Percentiles rank a stretch among this genome's conserved stretches.
Conservation (phyloP, 2,888 invertebrate species). For the Mythimna loreyi region DNA sequence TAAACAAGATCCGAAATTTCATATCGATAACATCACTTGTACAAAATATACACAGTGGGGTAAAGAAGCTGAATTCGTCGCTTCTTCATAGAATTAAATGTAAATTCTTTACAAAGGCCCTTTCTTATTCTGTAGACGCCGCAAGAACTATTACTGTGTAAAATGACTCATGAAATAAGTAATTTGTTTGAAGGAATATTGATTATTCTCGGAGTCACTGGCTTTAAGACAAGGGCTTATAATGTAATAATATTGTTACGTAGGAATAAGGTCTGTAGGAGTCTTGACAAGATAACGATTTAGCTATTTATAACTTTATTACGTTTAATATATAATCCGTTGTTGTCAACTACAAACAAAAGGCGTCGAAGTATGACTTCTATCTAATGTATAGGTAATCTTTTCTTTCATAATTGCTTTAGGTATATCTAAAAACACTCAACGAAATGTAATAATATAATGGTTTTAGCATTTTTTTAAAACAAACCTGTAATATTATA, state of each 20-base stretch:
- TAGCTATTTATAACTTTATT: too few species aligned
- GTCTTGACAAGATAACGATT: neutral
- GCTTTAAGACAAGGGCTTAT: neutral
- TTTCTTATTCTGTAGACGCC: constrained; percentile 17
- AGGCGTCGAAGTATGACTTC: too few species aligned
- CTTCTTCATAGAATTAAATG: constrained; percentile 30
- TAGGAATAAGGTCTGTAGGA: neutral
- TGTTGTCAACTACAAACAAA: too few species aligned
- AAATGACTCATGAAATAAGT: constrained; percentile 6
- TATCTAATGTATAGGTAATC: too few species aligned
- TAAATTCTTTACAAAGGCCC: constrained; percentile 24
- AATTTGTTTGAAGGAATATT: constrained; percentile 8
- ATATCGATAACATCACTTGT: too few species aligned
- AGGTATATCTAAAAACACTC: too few species aligned
- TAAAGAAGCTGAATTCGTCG: constrained; percentile 34
- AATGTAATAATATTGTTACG: neutral
- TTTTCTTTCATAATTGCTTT: too few species aligned
- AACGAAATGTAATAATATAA: too few species aligned
- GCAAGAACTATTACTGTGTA: neutral
- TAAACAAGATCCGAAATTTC: too few species aligned
- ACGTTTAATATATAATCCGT: too few species aligned
- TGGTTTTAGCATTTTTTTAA: too few species aligned
- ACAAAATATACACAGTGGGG: constrained; percentile 40
- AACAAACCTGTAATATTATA: too few species aligned
- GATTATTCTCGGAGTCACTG: neutral